phyloP scores from a whole-genome alignment of 2,113 vertebrate genomes.

The Microtus richardsoni region DNA sequence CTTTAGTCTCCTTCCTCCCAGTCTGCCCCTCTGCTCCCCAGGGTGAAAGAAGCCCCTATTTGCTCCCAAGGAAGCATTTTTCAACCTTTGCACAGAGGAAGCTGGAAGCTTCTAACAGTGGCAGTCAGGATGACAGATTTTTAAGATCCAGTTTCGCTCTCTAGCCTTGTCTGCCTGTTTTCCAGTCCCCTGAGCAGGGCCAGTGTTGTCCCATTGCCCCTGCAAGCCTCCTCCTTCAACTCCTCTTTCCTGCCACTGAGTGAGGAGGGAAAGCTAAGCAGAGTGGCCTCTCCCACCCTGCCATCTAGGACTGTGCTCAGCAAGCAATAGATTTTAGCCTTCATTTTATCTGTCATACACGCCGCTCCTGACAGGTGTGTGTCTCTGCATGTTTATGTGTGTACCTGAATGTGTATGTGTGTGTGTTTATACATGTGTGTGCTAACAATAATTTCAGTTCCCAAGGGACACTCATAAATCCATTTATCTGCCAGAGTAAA shows the following conservation, averaged over 20 bases:
- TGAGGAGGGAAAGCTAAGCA: background rate
- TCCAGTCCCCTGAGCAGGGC: background rate
- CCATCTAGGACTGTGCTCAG: background rate
- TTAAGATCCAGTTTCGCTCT: background rate
- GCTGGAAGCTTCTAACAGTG: background rate
- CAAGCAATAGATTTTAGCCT: background rate
- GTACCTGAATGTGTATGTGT: background rate
- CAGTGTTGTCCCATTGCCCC: background rate
- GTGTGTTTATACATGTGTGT: background rate
- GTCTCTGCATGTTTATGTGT: background rate
- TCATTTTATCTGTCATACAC: background rate
- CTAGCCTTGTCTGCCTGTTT: background rate
- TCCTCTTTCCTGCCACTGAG: background rate
- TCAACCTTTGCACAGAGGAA: background rate
- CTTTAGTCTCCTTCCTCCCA: background rate
- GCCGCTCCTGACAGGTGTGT: background rate
- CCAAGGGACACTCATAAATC: constrained; percentile 11
- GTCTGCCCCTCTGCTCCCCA: background rate
- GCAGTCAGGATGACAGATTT: background rate
- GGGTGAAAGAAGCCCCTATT: background rate
- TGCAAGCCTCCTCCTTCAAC: background rate
- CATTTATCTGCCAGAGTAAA: constrained; percentile 37
- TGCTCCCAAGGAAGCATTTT: background rate
- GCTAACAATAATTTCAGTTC: background rate
- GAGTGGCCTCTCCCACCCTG: background rate